Base-by-base conservation (phyloP, 2,113 vertebrate genomes). In the Callospermophilus lateralis region DNA sequence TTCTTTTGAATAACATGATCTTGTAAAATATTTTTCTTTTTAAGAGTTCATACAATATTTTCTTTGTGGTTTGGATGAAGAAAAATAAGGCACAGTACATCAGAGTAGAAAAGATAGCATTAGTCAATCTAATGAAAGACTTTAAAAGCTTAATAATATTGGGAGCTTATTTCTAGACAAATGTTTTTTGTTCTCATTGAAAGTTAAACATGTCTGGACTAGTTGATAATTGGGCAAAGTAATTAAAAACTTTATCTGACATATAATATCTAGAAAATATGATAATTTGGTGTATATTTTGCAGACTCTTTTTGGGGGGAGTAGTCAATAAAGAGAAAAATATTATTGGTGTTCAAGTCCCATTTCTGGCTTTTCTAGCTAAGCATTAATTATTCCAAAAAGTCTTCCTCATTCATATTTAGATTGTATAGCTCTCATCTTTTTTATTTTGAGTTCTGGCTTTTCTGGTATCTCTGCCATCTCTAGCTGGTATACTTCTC, bases 111-210 rank as follows among this genome's bases (percentile, higher is more conserved):
- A 96, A 63, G 30, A 61, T 22, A 84, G 84, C 34, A 63, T 65
- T 45, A 45, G 20, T 81, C 74, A 53, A 20, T 42, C 39, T 93
- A 84, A 91, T 92, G 17, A 76, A 78, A 73, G 45, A 88, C 55
- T 77, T 95, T 77, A 77, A 61, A 96, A 39, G 37, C 55, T 76
- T 95, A 79, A n/a, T 78, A 72, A 84, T 73, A 51, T 68, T 70
- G 70, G 67, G 13, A 74, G 45, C 32, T 34, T 79, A 45, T 84
- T 81, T 89, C 79, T 92, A 73, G 63, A 68, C 11, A 84, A 68
- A 68, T 94, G 11, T 91, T 95, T 72, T 58, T 95, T 84, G 30
- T 80, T 77, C 91, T 81, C 19, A 84, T 6, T 94, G 61, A 68
- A 92, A 83, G 34, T 65, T 53, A 85, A 95, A 94, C 10, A 51